phyloP scores from a whole-genome alignment of 2,797 vertebrate species.

The Mus spretus region DNA sequence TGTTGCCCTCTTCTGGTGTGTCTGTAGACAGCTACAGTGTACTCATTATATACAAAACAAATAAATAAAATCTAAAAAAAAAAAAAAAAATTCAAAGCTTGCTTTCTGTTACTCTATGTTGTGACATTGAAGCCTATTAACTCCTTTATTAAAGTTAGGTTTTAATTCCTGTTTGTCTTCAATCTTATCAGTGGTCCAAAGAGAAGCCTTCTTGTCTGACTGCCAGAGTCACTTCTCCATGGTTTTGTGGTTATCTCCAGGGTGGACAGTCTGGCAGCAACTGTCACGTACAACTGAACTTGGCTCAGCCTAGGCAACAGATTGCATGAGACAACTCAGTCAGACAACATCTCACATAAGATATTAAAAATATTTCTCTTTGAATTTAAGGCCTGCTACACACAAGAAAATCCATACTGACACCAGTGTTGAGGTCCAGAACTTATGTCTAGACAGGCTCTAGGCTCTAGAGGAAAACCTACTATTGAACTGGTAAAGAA shows the following conservation, averaged over 20 bases:
- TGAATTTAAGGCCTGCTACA: neutral
- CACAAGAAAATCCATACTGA: neutral
- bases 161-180: constrained; percentile 30
- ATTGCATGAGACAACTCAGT: neutral
- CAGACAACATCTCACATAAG: neutral
- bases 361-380: neutral
- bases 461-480: neutral
- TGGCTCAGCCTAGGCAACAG: neutral
- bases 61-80: no score
- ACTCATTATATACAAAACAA: no score
- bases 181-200: neutral
- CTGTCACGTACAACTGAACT: neutral
- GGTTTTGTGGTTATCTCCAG: neutral
- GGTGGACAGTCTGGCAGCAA: neutral
- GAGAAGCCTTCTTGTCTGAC: neutral
- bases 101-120: neutral
- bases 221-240: neutral
- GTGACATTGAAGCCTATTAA: neutral
- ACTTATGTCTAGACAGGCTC: neutral
- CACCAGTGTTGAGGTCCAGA: neutral
- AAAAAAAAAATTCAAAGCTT: constrained; percentile 19
- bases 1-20: no score
- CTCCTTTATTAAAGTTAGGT: neutral
- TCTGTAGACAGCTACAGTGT: no score
- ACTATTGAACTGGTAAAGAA: neutral